These are phyloP conservation scores for Anomalospiza imberbis DNA, from an alignment of 2,797 vertebrate species.

Conservation along the genomic window DNA sequence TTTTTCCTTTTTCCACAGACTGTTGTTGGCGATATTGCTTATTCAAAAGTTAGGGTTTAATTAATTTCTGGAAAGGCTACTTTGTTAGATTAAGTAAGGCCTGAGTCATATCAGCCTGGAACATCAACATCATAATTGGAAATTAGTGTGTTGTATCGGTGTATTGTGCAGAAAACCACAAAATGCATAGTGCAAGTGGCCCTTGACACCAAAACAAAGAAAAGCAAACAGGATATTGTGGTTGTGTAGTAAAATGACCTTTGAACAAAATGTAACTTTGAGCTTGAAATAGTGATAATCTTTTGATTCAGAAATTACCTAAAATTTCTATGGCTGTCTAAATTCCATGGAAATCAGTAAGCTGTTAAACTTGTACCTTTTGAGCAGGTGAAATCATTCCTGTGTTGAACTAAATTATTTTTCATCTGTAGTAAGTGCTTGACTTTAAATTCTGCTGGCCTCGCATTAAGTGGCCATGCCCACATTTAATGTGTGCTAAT, in stretches of 20 bases:
- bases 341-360: neutral
- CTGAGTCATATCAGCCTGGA: neutral
- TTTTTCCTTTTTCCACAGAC: neutral
- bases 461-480: neutral
- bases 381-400: neutral
- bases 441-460: neutral
- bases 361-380: neutral
- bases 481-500: constrained; percentile 53
- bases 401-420: neutral
- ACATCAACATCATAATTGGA: neutral
- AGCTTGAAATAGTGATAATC: neutral
- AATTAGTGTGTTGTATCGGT: neutral
- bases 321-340: neutral
- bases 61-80: constrained; percentile 10
- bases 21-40: neutral
- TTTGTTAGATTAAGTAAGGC: neutral
- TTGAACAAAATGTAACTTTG: neutral
- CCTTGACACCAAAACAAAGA: neutral
- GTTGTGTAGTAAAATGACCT: neutral
- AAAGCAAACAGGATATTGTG: neutral
- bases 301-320: neutral
- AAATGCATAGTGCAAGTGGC: neutral
- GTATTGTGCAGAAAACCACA: neutral
- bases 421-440: neutral
- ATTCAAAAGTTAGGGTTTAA: neutral